phyloP scores from a whole-genome alignment of 2,888 invertebrate species.

The Formica aserva region DNA sequence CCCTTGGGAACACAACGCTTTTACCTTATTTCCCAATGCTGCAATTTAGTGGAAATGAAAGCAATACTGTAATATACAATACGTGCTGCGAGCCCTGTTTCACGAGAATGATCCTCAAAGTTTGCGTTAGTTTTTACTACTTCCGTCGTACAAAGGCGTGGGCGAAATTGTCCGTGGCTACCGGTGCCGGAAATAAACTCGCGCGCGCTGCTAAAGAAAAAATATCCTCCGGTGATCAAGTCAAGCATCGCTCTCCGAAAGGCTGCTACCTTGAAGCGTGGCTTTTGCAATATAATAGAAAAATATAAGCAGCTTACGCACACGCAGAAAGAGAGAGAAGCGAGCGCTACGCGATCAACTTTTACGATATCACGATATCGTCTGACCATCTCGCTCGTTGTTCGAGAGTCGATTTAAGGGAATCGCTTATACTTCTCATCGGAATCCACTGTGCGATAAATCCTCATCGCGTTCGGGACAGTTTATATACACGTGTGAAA shows the following conservation, averaged over 20 bases:
- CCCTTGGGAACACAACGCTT: slow-evolving; percentile 54
- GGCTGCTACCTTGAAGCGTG: neutral
- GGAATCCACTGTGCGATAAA: slow-evolving; percentile 25
- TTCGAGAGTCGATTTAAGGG: slow-evolving; percentile 28
- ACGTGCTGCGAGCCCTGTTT: slow-evolving; percentile 27
- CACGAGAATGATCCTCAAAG: slow-evolving; percentile 22
- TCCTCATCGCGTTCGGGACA: slow-evolving; percentile 1
- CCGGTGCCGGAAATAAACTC: neutral
- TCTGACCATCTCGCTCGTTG: slow-evolving; percentile 1
- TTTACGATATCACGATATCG: slow-evolving; percentile 1
- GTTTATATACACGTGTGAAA: neutral
- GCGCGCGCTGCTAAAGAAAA: slow-evolving; percentile 5
- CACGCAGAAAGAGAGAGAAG: neutral
- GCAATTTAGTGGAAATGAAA: slow-evolving; percentile 50
- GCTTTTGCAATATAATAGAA: neutral
- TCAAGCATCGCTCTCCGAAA: slow-evolving; percentile 4
- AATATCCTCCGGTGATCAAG: neutral
- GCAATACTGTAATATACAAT: slow-evolving; percentile 34
- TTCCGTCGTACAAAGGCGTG: neutral
- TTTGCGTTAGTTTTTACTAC: slow-evolving; percentile 42
- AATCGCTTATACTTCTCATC: slow-evolving; percentile 22
- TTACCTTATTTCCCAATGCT: slow-evolving; percentile 62
- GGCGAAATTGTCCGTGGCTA: slow-evolving; percentile 22
- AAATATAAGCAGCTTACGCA: slow-evolving; percentile 33
- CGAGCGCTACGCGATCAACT: neutral